phyloP scores from a whole-genome alignment of 2,113 vertebrate species.

The Ahaetulla prasina region DNA sequence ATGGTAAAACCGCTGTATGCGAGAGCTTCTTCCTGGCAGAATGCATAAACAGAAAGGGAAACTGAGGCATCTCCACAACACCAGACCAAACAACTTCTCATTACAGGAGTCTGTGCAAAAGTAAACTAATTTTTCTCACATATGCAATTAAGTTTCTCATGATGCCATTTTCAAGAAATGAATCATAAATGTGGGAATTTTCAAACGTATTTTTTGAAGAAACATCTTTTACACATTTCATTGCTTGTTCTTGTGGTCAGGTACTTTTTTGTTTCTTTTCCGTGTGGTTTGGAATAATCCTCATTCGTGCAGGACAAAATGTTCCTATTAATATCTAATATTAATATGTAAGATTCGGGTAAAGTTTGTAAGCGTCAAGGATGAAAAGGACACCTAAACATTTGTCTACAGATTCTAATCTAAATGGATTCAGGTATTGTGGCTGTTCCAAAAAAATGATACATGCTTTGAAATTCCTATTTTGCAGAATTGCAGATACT shows the following conservation, averaged over 20 bases:
- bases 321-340: not conserved
- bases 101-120: not conserved
- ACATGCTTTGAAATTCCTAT: not conserved
- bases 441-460: too few relatives aligned
- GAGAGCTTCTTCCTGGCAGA: not conserved
- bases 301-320: not conserved
- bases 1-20: not conserved
- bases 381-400: not conserved
- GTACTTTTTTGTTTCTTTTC: not conserved
- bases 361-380: not conserved
- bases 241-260: not conserved
- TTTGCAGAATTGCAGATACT: not conserved
- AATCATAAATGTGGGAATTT: slow-evolving; percentile 5
- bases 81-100: not conserved
- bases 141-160: not conserved
- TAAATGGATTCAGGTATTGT: not conserved
- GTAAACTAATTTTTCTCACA: not conserved
- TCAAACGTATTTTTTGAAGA: not conserved
- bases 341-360: not conserved
- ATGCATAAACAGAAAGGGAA: not conserved
- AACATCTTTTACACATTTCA: not conserved
- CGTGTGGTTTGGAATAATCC: not conserved
- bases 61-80: not conserved
- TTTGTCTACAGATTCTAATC: not conserved
- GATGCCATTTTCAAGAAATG: slow-evolving; percentile 10